Evolutionary conservation across 2,113 vertebrate species (phyloP), one percentile per base, ranked within the genome.

Genomic region (Tachycineta bicolor): DNA sequence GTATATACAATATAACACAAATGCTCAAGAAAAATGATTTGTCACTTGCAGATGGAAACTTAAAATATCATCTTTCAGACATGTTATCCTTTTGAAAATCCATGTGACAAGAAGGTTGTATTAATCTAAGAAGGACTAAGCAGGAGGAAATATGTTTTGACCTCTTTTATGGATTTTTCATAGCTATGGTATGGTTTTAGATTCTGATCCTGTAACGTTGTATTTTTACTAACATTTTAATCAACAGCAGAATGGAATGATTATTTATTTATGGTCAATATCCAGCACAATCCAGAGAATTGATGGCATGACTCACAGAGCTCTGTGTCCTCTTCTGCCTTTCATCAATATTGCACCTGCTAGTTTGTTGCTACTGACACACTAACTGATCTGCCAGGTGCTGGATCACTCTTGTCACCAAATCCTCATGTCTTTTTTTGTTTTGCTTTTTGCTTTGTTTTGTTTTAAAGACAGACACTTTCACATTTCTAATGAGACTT

Each of bases 261-360:
- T 95, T 85, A 90, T 59, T 94, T 94, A 86, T 93, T 95, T 94
- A 83, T 91, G 34, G 85, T 83, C 87, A 63, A 86, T 88, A 93
- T 63, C 75, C 26, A 86, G 29, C 65, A 70, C 33, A 88, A 67
- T 50, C 31, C 39, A 80, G 59, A 86, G 75, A 94, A 92, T 0
- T 83, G 56, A 92, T 94, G 71, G 20, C 15, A 44, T 39, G n/a
- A 83, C 0, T 2, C 50, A 62, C 10, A 67, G 41, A 80, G 26
- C 20, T 92, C 46, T 86, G 46, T 15, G 49, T 92, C 26, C 52
- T 78, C 53, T 76, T 91, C 11, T 59, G 34, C 17, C 59, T 93
- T 87, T 89, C 69, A 91, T 86, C 91, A 91, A 74, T 91, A 74
- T 50, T 80, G 10, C 12, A 91, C 23, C 50, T 80, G 25, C 23